Percentiles rank a stretch among this genome's conserved stretches.
These are phyloP conservation scores for Catharus minimus DNA, from an alignment of 2,113 vertebrate species.

Conservation along the genomic window DNA sequence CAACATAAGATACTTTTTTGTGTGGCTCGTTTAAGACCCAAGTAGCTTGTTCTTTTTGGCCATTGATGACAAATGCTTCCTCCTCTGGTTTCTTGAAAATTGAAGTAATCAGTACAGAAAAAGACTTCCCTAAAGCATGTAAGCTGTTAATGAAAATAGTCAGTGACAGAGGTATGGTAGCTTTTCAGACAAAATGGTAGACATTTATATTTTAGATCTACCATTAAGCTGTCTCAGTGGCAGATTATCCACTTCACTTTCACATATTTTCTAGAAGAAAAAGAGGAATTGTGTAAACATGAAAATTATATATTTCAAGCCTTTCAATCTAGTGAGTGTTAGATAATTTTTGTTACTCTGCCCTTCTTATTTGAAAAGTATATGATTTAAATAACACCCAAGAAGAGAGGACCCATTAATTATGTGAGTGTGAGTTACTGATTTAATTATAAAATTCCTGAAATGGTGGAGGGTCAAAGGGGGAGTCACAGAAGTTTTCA, in stretches of 20 bases:
- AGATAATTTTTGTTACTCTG: background rate
- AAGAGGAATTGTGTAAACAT: background rate
- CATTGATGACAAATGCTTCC: background rate
- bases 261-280: background rate
- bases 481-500: background rate
- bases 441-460: constrained; percentile 23
- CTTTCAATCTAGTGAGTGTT: background rate
- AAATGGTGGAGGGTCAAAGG: background rate
- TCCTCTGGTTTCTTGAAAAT: background rate
- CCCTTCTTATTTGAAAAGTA: background rate
- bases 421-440: background rate
- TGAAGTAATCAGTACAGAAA: background rate
- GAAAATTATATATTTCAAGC: background rate
- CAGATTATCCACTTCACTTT: background rate
- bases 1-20: background rate
- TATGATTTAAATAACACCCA: background rate
- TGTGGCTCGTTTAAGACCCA: background rate
- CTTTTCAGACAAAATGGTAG: background rate
- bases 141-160: background rate
- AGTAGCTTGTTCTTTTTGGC: background rate
- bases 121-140: background rate
- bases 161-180: background rate
- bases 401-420: background rate
- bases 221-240: background rate
- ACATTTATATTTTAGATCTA: background rate